Conservation (phyloP, 1,140 invertebrate genomes). For the Manduca sexta region DNA sequence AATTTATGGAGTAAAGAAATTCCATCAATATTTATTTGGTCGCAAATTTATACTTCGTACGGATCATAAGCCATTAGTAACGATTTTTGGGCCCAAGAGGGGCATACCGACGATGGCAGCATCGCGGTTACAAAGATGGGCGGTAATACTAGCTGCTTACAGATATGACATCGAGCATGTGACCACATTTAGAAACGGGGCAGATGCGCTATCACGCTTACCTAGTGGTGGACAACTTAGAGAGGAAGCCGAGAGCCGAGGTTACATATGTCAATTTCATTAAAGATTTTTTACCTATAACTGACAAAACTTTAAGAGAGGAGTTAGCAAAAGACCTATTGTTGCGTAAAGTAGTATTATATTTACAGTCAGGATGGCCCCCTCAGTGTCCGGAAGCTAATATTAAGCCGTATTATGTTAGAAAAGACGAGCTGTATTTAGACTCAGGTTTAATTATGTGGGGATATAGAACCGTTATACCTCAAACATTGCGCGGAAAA, state of each 20-base stretch:
- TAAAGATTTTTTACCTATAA: too few relatives aligned
- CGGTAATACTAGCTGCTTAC: slow-evolving; percentile 16
- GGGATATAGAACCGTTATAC: slow-evolving; percentile 22
- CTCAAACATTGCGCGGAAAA: background rate
- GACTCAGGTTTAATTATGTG: slow-evolving; percentile 24
- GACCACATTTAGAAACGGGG: too few relatives aligned
- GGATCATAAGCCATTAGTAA: slow-evolving; percentile 64
- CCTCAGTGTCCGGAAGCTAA: background rate
- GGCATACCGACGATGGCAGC: slow-evolving; percentile 15
- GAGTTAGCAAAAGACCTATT: slow-evolving; percentile 4
- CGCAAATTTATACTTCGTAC: too few relatives aligned
- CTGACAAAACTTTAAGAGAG: too few relatives aligned
- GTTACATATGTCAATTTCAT: too few relatives aligned
- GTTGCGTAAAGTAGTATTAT: slow-evolving; percentile 5
- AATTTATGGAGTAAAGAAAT: too few relatives aligned
- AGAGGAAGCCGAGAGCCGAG: too few relatives aligned
- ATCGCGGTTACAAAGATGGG: slow-evolving; percentile 29
- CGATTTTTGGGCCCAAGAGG: slow-evolving; percentile 35
- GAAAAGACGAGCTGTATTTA: slow-evolving; percentile 22
- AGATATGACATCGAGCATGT: slow-evolving; percentile 16
- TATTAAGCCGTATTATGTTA: slow-evolving; percentile 10
- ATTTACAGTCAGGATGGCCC: slow-evolving; percentile 20
- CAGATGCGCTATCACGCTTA: too few relatives aligned
- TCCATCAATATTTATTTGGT: too few relatives aligned
- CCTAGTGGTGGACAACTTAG: too few relatives aligned